These are phyloP conservation scores for Bombycilla garrulus DNA, from an alignment of 2,113 vertebrate species.

Conservation along the genomic window DNA sequence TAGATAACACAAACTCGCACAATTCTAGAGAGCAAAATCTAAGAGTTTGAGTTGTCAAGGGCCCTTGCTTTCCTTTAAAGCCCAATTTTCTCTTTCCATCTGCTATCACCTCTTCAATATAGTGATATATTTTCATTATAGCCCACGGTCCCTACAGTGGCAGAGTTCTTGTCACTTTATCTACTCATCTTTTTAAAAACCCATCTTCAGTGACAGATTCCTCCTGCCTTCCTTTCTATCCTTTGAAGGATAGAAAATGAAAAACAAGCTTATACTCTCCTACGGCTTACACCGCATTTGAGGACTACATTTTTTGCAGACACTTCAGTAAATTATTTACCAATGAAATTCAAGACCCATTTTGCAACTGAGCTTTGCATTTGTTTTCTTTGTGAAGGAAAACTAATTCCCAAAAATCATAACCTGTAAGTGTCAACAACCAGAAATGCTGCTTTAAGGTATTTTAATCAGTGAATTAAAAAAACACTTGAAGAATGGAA, in stretches of 20 bases:
- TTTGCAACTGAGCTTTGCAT: background rate
- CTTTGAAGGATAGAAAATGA: background rate
- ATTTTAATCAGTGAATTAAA: background rate
- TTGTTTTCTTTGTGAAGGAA: background rate
- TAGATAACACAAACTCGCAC: background rate
- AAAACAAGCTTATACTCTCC: background rate
- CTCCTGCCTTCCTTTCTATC: background rate
- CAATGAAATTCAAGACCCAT: background rate
- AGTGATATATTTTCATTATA: background rate
- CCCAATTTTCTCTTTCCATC: background rate
- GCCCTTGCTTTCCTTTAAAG: background rate
- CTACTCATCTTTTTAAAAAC: background rate
- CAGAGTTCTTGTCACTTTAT: background rate
- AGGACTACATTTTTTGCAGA: background rate
- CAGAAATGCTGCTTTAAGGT: background rate
- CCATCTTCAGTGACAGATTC: background rate
- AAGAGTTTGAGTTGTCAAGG: background rate
- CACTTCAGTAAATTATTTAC: background rate
- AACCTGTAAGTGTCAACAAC: background rate
- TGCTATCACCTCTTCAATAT: background rate
- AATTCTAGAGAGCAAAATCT: background rate
- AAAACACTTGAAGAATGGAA: background rate
- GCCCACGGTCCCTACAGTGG: fast-evolving
- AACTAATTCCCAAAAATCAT: background rate
- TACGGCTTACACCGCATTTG: background rate